A percentile compares a stretch with the other conserved stretches of the same genome.
These are phyloP conservation scores for Slavum lentiscoides DNA, from an alignment of 2,888 invertebrate genomes.

Conservation along the genomic window DNA sequence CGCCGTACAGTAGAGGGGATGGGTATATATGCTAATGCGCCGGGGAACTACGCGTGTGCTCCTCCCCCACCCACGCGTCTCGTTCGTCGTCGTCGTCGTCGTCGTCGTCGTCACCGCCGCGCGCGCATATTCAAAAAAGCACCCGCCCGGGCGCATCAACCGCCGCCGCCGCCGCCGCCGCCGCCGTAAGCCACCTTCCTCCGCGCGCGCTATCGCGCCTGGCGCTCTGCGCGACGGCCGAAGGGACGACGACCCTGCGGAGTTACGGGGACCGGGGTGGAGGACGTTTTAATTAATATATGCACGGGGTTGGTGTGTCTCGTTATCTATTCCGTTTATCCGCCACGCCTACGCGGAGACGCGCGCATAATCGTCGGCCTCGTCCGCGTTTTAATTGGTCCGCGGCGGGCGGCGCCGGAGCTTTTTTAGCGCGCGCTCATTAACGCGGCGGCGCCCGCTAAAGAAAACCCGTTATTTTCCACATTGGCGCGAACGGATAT, in stretches of 20 bases:
- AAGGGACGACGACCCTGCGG: background rate
- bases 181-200: background rate
- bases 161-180: background rate
- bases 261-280: background rate
- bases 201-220: background rate
- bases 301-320: conserved; percentile 37
- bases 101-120: conserved; percentile 25
- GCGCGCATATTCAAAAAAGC: conserved; percentile 53
- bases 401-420: conserved; percentile 4
- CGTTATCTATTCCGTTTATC: conserved; percentile 50
- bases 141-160: conserved; percentile 33
- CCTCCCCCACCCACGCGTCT: background rate
- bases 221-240: background rate
- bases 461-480: too few species aligned
- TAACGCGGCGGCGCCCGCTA: background rate
- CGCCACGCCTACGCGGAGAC: conserved; percentile 41
- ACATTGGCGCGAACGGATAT: too few species aligned
- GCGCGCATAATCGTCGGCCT: conserved; percentile 33
- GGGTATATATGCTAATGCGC: conserved; percentile 50
- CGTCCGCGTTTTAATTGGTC: conserved; percentile 46
- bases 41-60: conserved; percentile 34
- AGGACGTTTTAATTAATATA: conserved; percentile 49
- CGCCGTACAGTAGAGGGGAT: background rate
- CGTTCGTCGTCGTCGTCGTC: conserved; percentile 6
- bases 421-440: conserved; percentile 16